Conservation (phyloP, 2,888 invertebrate species). For the Aporophyla nigra region DNA sequence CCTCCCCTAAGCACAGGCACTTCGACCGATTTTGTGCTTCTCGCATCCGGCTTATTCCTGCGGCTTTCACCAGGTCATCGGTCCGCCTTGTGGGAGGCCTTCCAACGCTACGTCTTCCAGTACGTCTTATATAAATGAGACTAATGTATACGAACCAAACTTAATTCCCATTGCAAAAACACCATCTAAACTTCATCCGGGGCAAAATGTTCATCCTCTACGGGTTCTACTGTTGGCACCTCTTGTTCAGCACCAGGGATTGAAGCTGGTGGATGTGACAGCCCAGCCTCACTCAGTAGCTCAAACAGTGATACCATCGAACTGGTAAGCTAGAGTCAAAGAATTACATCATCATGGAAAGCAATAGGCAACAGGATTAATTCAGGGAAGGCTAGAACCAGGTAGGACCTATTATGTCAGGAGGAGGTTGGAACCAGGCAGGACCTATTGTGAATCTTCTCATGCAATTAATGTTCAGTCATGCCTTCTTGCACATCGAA, state of each 20-base stretch:
- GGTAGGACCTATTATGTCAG: background rate
- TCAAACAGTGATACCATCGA: slow-evolving; percentile 76
- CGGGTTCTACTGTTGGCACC: slow-evolving; percentile 27
- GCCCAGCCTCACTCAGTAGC: slow-evolving; percentile 76
- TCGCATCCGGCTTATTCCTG: too few relatives aligned
- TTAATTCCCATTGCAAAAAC: background rate
- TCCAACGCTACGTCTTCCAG: too few relatives aligned
- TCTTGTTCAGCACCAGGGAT: slow-evolving; percentile 53
- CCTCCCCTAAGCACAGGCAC: too few relatives aligned
- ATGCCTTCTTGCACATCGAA: background rate
- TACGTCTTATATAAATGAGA: background rate
- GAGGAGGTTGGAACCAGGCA: too few relatives aligned
- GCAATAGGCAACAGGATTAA: background rate
- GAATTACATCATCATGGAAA: background rate
- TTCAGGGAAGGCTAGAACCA: background rate
- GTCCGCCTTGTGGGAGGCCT: too few relatives aligned
- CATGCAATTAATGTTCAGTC: background rate
- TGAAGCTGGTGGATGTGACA: slow-evolving; percentile 63
- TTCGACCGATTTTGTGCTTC: too few relatives aligned
- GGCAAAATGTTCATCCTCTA: slow-evolving; percentile 71
- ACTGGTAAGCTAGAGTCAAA: slow-evolving; percentile 77
- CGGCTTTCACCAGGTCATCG: too few relatives aligned
- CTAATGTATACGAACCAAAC: background rate
- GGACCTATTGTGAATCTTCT: background rate
- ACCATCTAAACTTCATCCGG: slow-evolving; percentile 82